Evolutionary conservation across 2,113 vertebrate genomes (phyloP).

Genomic region (Egretta garzetta): DNA sequence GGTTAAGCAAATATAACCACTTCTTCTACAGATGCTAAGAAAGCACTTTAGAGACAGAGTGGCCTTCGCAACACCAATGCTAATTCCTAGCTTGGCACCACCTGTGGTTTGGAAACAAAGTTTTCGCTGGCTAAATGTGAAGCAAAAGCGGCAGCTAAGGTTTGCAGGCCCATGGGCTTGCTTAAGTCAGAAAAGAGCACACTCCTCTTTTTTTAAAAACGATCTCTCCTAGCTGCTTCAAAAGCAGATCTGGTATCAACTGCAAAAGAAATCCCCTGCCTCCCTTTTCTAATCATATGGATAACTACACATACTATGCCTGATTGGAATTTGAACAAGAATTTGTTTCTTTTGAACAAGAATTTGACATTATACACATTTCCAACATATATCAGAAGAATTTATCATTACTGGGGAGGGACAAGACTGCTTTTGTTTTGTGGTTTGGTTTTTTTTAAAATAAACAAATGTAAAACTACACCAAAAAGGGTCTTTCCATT

Average conservation of each 20-base stretch:
- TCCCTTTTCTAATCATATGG: not conserved
- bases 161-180: not conserved
- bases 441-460: not conserved
- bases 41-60: not conserved
- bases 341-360: not conserved
- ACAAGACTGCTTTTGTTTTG: too few species aligned
- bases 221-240: not conserved
- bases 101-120: not conserved
- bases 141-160: not conserved
- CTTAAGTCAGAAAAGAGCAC: not conserved
- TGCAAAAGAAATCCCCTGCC: not conserved
- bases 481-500: constrained; percentile 77
- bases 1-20: not conserved
- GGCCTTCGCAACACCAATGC: not conserved
- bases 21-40: not conserved
- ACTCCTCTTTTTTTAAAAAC: accelerated
- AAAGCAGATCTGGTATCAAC: not conserved
- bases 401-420: not conserved
- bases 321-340: not conserved
- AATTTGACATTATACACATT: not conserved
- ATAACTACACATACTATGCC: not conserved
- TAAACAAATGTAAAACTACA: constrained; percentile 74
- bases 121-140: not conserved
- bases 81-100: not conserved
- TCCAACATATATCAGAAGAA: not conserved